Base-by-base conservation (phyloP, 2,797 vertebrate genomes). In the Sebastes vulpes region DNA sequence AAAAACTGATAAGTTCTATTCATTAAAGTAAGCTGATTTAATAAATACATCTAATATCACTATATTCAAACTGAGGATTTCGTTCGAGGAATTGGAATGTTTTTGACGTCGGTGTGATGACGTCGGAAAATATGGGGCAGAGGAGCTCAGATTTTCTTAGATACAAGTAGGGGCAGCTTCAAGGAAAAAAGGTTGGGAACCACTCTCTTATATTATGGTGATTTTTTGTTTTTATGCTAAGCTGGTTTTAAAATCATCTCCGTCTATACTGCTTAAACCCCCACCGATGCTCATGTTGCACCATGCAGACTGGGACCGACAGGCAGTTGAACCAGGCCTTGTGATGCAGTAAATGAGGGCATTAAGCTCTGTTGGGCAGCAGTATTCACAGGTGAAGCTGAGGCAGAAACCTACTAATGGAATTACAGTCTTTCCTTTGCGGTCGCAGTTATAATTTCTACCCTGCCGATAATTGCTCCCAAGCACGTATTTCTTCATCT, bases 401-500 rank as follows among this genome's bases (percentile, higher is more conserved):
- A 75, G 73, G 61, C 59, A 72, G 68, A 77, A 72, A 66, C 72
- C 63, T 82, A 25, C 58, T 71, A 85, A 92, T 84, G 18, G 72
- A 89, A 87, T 88, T 82, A 65, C 68, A 79, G 61, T 72, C 50
- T 78, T 57, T 60, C 25, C 76, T 68, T 75, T 69, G 23, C 70
- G 52, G 42, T 74, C 77, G 50, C 56, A 3, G 10, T 76, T 79
- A 72, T 53, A 86, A 85, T 85, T 79, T 87, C 63, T 66, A 46
- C 64, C 67, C 32, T 67, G 25, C 28, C 4, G 26, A 88, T 86
- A 81, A 88, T 81, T 84, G 52, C 81, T 82, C 11, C 42, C 58
- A 73, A 82, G 58, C 87, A 90, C 74, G 68, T 83, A 73, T 81
- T 90, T 89, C 77, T 83, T 75, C 75, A 59, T 83, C 75, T 86